Conservation (phyloP, 2,113 vertebrate genomes). For the Thamnophis sirtalis region DNA sequence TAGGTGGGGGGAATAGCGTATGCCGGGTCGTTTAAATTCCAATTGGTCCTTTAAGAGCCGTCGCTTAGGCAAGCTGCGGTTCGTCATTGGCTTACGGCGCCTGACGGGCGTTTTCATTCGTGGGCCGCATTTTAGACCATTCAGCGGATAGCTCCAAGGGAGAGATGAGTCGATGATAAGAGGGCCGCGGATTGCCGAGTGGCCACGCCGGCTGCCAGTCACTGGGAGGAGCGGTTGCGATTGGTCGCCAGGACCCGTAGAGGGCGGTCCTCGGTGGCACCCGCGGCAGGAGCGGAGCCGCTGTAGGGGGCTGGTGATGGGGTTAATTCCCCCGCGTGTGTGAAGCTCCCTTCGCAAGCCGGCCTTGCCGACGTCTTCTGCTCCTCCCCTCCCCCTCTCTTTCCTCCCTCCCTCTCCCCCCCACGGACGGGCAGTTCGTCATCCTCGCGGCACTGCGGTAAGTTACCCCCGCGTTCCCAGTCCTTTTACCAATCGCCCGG, state of each 20-base stretch:
- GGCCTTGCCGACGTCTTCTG: slow-evolving; percentile 24
- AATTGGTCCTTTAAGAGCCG: rapidly evolving
- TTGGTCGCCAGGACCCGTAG: neutral
- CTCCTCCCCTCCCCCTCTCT: too few species aligned
- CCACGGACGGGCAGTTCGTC: slow-evolving; percentile 16
- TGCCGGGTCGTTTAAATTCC: neutral
- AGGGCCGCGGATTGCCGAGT: neutral
- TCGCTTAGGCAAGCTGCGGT: neutral
- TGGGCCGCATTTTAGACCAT: neutral
- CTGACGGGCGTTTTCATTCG: neutral
- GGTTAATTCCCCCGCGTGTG: slow-evolving; percentile 45
- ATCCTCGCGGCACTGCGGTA: slow-evolving; percentile 24
- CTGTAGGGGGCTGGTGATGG: slow-evolving; percentile 49
- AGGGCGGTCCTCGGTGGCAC: slow-evolving; percentile 31
- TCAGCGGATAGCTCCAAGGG: neutral
- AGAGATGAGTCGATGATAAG: neutral
- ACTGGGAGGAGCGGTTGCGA: rapidly evolving
- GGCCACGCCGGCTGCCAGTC: rapidly evolving
- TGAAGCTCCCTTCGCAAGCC: slow-evolving; percentile 26
- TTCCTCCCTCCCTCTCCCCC: neutral
- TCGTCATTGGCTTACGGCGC: neutral
- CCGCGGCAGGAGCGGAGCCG: slow-evolving; percentile 53
- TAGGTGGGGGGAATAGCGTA: neutral
- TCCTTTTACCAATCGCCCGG: neutral
- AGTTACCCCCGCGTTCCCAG: neutral